Evolutionary conservation across 2,113 vertebrate genomes (phyloP).

Genomic region (Vanacampus margaritifer): DNA sequence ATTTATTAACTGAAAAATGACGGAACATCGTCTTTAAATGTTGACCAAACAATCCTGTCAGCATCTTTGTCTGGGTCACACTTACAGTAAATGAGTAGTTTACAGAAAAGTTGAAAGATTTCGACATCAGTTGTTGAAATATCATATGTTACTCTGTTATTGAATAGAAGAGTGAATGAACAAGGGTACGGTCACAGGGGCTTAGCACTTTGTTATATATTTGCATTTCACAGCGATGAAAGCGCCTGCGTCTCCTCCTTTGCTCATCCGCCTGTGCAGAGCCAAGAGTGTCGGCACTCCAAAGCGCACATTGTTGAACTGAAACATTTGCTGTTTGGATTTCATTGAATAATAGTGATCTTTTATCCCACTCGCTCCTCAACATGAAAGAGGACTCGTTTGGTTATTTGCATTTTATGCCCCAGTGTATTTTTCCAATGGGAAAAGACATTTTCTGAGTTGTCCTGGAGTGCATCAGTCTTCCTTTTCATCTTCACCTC

Average conservation of each 20-base stretch:
- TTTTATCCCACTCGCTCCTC: conserved; percentile 25
- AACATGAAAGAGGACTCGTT: conserved; percentile 61
- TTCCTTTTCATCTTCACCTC: conserved; percentile 66
- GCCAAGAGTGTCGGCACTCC: conserved; percentile 20
- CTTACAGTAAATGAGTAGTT: background rate
- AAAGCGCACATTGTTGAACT: conserved; percentile 53
- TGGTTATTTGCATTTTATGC: conserved; percentile 66
- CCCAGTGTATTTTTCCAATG: conserved; percentile 63
- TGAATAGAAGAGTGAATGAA: conserved; percentile 1
- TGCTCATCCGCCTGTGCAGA: conserved; percentile 20
- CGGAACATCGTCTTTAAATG: background rate
- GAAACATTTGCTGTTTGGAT: conserved; percentile 53
- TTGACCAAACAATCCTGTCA: background rate
- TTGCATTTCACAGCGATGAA: conserved; percentile 28
- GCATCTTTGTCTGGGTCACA: background rate
- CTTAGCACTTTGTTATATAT: conserved; percentile 1
- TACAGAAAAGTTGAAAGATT: background rate
- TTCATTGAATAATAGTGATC: conserved; percentile 48
- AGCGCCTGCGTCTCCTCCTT: conserved; percentile 16
- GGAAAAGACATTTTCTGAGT: conserved; percentile 61
- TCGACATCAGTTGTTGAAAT: conserved; percentile 1
- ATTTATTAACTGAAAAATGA: background rate
- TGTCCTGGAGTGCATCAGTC: conserved; percentile 63
- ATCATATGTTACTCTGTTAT: background rate
- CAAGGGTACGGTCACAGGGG: background rate